Evolutionary conservation across 2,113 vertebrate species (phyloP).

Genomic region (Albula goreensis): DNA sequence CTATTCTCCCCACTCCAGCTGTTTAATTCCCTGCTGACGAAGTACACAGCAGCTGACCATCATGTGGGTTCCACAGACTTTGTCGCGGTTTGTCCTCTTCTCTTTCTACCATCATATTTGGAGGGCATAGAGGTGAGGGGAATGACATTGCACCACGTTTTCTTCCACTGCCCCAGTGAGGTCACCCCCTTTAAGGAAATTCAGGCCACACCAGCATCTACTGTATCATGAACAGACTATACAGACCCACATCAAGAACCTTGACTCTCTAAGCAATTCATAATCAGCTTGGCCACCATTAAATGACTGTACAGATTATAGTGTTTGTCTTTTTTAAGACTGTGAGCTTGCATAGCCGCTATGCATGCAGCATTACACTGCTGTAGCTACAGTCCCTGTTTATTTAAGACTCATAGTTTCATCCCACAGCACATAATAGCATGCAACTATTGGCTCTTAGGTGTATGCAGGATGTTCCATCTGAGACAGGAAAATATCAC

Average conservation of each 20-base stretch:
- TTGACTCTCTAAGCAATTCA: too few relatives aligned
- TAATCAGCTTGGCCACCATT: too few relatives aligned
- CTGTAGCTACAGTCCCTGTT: neutral
- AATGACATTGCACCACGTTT: neutral
- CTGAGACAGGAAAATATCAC: neutral
- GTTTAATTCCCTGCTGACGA: conserved; percentile 1
- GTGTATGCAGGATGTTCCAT: neutral
- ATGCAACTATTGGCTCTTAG: neutral
- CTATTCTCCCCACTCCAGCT: conserved; percentile 16
- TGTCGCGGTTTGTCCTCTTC: neutral
- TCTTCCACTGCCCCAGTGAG: neutral
- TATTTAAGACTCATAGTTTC: neutral
- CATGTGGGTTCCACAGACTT: neutral
- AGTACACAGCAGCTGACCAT: neutral
- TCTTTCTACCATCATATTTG: neutral
- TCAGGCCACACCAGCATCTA: neutral
- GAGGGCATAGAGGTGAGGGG: neutral
- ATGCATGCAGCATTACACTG: neutral
- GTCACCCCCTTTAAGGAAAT: neutral
- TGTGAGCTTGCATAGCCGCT: too few relatives aligned
- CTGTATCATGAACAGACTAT: too few relatives aligned
- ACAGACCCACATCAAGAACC: too few relatives aligned
- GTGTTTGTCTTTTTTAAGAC: too few relatives aligned
- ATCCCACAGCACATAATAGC: neutral
- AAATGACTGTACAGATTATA: too few relatives aligned